Conservation (phyloP, 1,140 invertebrate genomes). For the Mya arenaria region DNA sequence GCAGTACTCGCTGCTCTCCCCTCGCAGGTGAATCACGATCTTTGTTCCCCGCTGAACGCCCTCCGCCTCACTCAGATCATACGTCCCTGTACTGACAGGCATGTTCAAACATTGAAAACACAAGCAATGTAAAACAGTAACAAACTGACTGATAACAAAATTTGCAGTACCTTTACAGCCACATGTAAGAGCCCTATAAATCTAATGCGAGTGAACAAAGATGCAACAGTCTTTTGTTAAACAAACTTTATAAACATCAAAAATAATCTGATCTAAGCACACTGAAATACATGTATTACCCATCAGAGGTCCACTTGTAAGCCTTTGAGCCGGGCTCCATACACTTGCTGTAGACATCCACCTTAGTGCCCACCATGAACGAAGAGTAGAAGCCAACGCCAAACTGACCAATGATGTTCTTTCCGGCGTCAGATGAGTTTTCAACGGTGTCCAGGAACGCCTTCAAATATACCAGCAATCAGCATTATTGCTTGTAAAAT, state of each 20-base stretch:
- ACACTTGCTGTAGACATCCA: conserved; percentile 93
- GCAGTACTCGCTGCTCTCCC: conserved; percentile 92
- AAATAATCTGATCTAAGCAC: too few species aligned
- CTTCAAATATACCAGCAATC: too few species aligned
- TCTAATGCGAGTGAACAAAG: too few species aligned
- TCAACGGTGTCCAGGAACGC: conserved; percentile 92
- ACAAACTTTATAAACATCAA: too few species aligned
- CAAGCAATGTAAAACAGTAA: too few species aligned
- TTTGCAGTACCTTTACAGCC: too few species aligned
- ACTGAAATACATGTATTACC: too few species aligned
- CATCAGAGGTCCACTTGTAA: conserved; percentile 94
- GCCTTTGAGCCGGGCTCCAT: conserved; percentile 84
- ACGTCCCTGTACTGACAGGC: conserved; percentile 88
- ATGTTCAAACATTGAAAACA: too few species aligned
- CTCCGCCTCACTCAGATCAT: conserved; percentile 93
- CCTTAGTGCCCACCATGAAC: conserved; percentile 97
- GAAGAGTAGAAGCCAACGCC: conserved; percentile 99
- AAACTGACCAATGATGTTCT: conserved; percentile 96
- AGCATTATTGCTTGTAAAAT: too few species aligned
- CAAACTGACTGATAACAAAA: too few species aligned
- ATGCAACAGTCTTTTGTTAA: too few species aligned
- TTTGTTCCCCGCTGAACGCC: conserved; percentile 94
- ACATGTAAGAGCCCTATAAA: too few species aligned
- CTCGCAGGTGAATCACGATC: conserved; percentile 94
- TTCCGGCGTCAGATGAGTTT: conserved; percentile 83